These are phyloP conservation scores for Tricholauxania praeusta DNA, from an alignment of 2,888 invertebrate genomes.

Conservation along the genomic window DNA sequence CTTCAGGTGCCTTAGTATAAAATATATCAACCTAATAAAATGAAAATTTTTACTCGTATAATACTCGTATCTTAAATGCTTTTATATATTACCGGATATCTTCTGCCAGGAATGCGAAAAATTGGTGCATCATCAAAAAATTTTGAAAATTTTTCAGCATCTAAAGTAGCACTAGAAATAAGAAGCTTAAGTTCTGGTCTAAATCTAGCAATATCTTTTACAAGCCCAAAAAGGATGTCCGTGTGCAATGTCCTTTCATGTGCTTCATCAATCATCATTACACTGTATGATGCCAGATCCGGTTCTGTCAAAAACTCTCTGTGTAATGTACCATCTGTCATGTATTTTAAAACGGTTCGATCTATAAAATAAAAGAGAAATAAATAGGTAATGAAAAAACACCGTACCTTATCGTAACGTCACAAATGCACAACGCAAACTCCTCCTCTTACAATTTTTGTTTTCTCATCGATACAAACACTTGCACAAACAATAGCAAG, in stretches of 20 bases:
- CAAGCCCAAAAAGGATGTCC: conserved; percentile 96
- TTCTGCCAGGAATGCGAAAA: conserved; percentile 95
- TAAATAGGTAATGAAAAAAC: not conserved
- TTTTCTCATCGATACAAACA: no score
- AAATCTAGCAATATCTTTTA: conserved; percentile 95
- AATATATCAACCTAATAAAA: conserved; percentile 83
- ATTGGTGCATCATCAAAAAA: conserved; percentile 99
- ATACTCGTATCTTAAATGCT: not conserved
- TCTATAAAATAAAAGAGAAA: conserved; percentile 69
- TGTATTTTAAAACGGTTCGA: conserved; percentile 95
- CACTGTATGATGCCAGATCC: conserved; percentile 94
- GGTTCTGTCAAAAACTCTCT: conserved; percentile 98
- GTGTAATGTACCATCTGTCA: conserved; percentile 99
- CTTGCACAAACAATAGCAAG: no score
- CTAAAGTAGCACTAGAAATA: conserved; percentile 97
- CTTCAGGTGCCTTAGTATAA: conserved; percentile 99
- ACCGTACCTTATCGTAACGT: no score
- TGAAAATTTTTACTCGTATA: not conserved
- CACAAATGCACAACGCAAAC: no score
- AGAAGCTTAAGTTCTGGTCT: conserved; percentile 94
- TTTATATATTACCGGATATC: conserved; percentile 80
- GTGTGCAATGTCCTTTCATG: conserved; percentile 99
- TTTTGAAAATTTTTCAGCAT: conserved; percentile 96
- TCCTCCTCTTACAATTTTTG: no score
- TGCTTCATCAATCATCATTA: conserved; percentile 99